phyloP scores from a whole-genome alignment of 2,797 vertebrate genomes.

The Bradypodion pumilum region DNA sequence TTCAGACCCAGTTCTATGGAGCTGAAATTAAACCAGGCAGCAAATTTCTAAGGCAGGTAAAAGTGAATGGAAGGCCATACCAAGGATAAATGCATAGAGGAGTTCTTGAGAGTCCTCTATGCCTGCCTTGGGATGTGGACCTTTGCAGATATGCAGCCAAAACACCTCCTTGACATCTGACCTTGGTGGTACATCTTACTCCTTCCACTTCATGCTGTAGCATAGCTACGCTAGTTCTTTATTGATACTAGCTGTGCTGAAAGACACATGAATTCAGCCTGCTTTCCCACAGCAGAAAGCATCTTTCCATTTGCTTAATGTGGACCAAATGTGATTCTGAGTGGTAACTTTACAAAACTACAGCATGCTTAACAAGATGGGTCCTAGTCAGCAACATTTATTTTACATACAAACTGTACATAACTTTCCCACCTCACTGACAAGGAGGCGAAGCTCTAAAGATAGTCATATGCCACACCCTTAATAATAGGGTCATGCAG shows the following conservation, averaged over 20 bases:
- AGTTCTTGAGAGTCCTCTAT: not conserved
- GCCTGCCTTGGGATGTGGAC: not conserved
- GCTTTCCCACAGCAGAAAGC: too few species aligned
- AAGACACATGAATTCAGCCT: too few species aligned
- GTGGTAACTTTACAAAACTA: not conserved
- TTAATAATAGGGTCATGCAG: not conserved
- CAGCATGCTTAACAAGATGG: not conserved
- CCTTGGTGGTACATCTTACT: too few species aligned
- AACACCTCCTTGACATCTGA: not conserved
- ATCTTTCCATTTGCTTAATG: too few species aligned
- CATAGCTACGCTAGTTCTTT: not conserved
- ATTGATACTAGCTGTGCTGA: not conserved
- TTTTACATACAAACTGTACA: not conserved
- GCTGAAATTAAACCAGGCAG: not conserved
- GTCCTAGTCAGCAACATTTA: not conserved
- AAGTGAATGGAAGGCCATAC: not conserved
- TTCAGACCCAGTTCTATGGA: not conserved
- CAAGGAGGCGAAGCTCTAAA: not conserved
- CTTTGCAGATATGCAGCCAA: not conserved
- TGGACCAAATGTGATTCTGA: not conserved
- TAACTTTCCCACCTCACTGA: not conserved
- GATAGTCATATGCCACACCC: not conserved
- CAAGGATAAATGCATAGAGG: not conserved
- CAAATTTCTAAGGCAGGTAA: not conserved
- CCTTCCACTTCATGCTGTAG: not conserved